Evolutionary conservation across 2,113 vertebrate genomes (phyloP), one percentile per base, ranked within the genome.

Genomic region (Axis porcinus): DNA sequence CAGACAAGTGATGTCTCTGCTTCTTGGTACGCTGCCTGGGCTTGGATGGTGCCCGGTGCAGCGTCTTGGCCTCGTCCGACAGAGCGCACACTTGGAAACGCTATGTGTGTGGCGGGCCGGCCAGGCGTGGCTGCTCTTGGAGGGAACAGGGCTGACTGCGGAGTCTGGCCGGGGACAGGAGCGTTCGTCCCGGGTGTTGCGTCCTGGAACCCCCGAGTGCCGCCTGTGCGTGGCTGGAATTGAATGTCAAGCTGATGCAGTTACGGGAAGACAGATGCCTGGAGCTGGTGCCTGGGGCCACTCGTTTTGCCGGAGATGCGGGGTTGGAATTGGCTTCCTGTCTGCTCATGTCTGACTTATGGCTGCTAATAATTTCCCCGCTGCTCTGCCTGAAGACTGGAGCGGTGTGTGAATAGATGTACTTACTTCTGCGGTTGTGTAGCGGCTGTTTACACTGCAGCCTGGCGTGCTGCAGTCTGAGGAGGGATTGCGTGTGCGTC

Each of bases 161-260:
- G 33, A 52, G 0, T 21, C 8, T 52, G 30, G 6, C 78, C 1
- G 1, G 9, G 47, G 30, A 52, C 15, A 21, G 28, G 78, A 12
- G 50, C 2, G 1, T 3, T 6, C 50, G 0, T n/a, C 17, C 23
- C 0, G 3, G 6, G 47, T 7, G 0, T 23, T 21, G 19, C 3
- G 0, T 52, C 50, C 33, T 14, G 78, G 15, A 17, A 16, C 43
- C 14, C 13, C 50, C 1, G 0, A 10, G 19, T n/a, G 47, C 45
- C 6, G 12, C 33, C 78, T 33, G 11, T 11, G 17, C 1, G 79
- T 0, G 1, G 52, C 33, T 36, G 21, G 52, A 27, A 36, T 15
- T 55, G 6, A 36, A 15, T 27, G 52, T 27, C 21, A 27, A 5
- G 2, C 81, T 25, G 52, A 27, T 9, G 81, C 52, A 25, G 52